Evolutionary conservation across 2,888 invertebrate genomes (phyloP).

Genomic region (Brachyopa scutellaris): DNA sequence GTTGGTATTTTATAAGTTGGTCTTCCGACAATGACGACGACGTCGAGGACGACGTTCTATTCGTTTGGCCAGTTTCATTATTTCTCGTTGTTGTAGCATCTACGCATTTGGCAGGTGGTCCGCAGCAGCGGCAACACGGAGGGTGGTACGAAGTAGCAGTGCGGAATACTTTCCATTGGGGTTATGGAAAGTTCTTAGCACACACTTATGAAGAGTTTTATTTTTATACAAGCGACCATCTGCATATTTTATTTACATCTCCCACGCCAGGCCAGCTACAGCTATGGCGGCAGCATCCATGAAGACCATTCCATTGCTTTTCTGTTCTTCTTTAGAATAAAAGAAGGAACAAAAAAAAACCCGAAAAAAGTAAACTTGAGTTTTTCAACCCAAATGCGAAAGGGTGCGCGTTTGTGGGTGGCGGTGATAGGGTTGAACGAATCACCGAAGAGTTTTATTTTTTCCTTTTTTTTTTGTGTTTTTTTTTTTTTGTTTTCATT

Average conservation of each 20-base stretch:
- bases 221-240: constrained; percentile 73
- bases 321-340: constrained; percentile 63
- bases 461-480: constrained; percentile 34
- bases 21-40: constrained; percentile 26
- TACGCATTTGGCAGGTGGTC: constrained; percentile 65
- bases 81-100: constrained; percentile 43
- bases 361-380: constrained; percentile 65
- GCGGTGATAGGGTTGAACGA: constrained; percentile 73
- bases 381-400: constrained; percentile 70
- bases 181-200: constrained; percentile 67
- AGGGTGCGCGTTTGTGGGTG: constrained; percentile 66
- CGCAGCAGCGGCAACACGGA: constrained; percentile 1
- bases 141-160: background rate
- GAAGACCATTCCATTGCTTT: constrained; percentile 46
- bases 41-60: constrained; percentile 37
- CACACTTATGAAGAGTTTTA: constrained; percentile 72
- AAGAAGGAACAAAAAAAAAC: constrained; percentile 56
- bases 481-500: constrained; percentile 56
- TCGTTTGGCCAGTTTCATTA: constrained; percentile 62
- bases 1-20: constrained; percentile 63
- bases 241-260: constrained; percentile 75
- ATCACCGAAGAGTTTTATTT: constrained; percentile 68
- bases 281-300: constrained; percentile 30
- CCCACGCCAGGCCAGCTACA: constrained; percentile 63
- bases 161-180: constrained; percentile 26